phyloP scores from a whole-genome alignment of 2,888 invertebrate genomes.

The Chaetogeoica ovagalla region DNA sequence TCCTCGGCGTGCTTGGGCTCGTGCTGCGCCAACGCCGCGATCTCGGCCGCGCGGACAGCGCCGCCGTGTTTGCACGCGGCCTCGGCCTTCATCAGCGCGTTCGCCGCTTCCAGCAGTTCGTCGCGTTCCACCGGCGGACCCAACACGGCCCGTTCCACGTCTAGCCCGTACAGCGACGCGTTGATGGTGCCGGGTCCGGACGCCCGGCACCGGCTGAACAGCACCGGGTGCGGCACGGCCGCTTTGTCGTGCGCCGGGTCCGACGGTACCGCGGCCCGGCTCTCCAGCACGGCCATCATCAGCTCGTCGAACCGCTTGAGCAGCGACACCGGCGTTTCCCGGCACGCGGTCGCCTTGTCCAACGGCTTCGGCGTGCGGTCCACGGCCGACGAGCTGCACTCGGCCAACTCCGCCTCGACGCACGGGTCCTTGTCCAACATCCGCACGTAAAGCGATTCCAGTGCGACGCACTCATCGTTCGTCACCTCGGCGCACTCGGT shows the following conservation, averaged over 20 bases:
- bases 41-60: constrained; percentile 28
- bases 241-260: constrained; percentile 9
- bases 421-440: not conserved
- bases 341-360: not conserved
- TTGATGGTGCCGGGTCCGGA: constrained; percentile 11
- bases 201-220: constrained; percentile 22
- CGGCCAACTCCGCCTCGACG: not conserved
- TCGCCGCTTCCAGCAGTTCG: constrained; percentile 13
- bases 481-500: too few relatives aligned
- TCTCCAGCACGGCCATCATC: constrained; percentile 12
- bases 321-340: not conserved
- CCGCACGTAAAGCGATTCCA: not conserved
- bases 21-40: constrained; percentile 35
- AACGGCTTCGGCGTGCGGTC: not conserved
- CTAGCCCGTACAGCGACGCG: constrained; percentile 18
- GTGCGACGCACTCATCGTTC: not conserved
- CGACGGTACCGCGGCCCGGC: not conserved
- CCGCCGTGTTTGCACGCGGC: constrained; percentile 45
- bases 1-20: constrained; percentile 46
- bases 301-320: constrained; percentile 31
- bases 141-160: constrained; percentile 25
- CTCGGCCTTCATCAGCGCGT: constrained; percentile 30
- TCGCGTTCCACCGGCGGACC: constrained; percentile 26
- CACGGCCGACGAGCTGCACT: not conserved
- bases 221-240: constrained; percentile 25